Conservation (phyloP, 2,797 vertebrate genomes). For the Meriones psammophilus region DNA sequence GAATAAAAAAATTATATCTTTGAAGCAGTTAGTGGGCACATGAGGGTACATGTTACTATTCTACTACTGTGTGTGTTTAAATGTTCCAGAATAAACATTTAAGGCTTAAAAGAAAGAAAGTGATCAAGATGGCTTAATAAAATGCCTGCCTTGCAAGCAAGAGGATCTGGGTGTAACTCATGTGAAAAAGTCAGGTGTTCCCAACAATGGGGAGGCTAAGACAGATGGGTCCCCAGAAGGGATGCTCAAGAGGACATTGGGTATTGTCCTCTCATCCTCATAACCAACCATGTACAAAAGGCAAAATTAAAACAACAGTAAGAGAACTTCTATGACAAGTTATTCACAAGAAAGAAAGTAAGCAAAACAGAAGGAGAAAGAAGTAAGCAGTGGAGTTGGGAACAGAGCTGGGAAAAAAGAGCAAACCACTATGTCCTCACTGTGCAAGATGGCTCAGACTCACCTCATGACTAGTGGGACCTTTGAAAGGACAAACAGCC, state of each 20-base stretch:
- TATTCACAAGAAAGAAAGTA: neutral
- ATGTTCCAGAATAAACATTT: slow-evolving; percentile 5
- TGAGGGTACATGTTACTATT: neutral
- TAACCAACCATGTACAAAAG: neutral
- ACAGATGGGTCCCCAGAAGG: neutral
- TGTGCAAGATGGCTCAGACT: neutral
- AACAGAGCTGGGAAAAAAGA: neutral
- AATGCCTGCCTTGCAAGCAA: neutral
- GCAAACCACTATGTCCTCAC: neutral
- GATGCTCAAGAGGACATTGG: neutral
- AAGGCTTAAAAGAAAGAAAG: neutral
- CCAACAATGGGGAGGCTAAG: neutral
- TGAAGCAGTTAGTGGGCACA: neutral
- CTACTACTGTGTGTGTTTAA: neutral
- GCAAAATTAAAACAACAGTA: neutral
- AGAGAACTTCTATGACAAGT: neutral
- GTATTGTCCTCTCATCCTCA: no score
- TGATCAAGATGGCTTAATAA: neutral
- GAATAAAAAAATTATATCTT: neutral
- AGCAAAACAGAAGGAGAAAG: neutral
- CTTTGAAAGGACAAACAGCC: slow-evolving; percentile 31
- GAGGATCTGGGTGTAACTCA: neutral
- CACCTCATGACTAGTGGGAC: neutral
- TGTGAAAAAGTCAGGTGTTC: neutral
- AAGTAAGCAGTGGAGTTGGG: neutral